Base-by-base conservation (phyloP, 35 echinoderm and acorn worm species). In the Ophioderma brevispina region DNA sequence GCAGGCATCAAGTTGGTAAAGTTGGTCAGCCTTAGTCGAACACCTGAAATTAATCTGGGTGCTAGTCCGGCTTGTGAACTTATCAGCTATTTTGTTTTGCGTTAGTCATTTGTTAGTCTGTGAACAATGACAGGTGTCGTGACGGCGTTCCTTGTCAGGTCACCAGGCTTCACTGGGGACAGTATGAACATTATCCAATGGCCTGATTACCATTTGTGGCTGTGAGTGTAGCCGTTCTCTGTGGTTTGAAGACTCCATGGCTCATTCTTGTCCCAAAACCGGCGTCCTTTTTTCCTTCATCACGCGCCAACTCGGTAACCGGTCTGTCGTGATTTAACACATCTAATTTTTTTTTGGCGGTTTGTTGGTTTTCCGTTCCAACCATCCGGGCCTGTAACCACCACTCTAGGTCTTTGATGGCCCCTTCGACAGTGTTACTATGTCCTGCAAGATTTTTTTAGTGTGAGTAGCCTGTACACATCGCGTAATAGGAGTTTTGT, bases 151-250 rank as follows among this genome's bases (percentile, higher is more conserved):
- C n/a, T n/a, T n/a, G n/a, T n/a, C n/a, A n/a, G n/a, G n/a, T n/a
- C n/a, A n/a, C n/a, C n/a, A n/a, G n/a, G n/a, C n/a, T n/a, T n/a
- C n/a, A n/a, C n/a, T n/a, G n/a, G n/a, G n/a, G n/a, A n/a, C n/a
- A n/a, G n/a, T n/a, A n/a, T n/a, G n/a, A n/a, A n/a, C n/a, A n/a
- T n/a, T n/a, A n/a, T n/a, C n/a, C n/a, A n/a, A n/a, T n/a, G n/a
- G n/a, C n/a, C n/a, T n/a, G n/a, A n/a, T n/a, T n/a, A n/a, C n/a
- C n/a, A n/a, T n/a, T n/a, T n/a, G n/a, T n/a, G n/a, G n/a, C n/a
- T n/a, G n/a, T n/a, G n/a, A n/a, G n/a, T 63, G 75, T 52, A 92
- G 40, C 38, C 85, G n/a, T 46, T 92, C 90, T 32, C 90, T 43
- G 35, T 92, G 79, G 55, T 92, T 92, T 40, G 90, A 92, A 23